Evolutionary conservation across 2,888 invertebrate genomes (phyloP), one percentile per base, ranked within the genome.

Genomic region (Bugulina stolonifera): DNA sequence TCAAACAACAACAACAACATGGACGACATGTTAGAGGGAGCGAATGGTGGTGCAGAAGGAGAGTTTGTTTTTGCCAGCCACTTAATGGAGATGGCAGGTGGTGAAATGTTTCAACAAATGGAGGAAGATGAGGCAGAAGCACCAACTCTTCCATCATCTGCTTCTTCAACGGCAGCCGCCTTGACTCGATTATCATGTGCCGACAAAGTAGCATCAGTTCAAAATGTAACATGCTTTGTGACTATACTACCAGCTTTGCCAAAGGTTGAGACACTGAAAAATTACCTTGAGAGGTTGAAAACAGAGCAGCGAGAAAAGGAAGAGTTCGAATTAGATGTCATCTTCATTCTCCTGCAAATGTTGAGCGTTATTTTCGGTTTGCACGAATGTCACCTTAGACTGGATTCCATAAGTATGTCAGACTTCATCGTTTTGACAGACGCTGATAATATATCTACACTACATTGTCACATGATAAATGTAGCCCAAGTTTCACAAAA

Each of bases 1-100:
- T 57, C 57, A 14, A 57, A 57, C 57, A 57, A 57, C 57, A 57
- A 25, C 57, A 57, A 57, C 57, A 57, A 57, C 23, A 57, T 57
- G n/a, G 57, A 57, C 23, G 57, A 57, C 10, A 22, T 57, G 57
- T 3, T n/a, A n/a, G 27, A 27, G 10, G 57, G 57, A 3, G 57
- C 57, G 10, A 18, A 5, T 43, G 43, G 43, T 43, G 43, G 43
- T 10, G 43, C 10, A 18, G 57, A 57, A 23, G 57, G 23, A 23
- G 57, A 57, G n/a, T 57, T 57, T 27, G n/a, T 27, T 5, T 57
- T 57, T 57, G 57, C 57, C 25, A 57, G 57, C 57, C 57, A 57
- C n/a, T n/a, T 57, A 5, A 22, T 57, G 57, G 57, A 57, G n/a
- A 57, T 57, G 57, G 57, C 57, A 3, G 57, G 57, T 14, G 57